Evolutionary conservation across 2,888 invertebrate species (phyloP), one percentile per base, ranked within the genome.

Genomic region (Cerceris rybyensis): DNA sequence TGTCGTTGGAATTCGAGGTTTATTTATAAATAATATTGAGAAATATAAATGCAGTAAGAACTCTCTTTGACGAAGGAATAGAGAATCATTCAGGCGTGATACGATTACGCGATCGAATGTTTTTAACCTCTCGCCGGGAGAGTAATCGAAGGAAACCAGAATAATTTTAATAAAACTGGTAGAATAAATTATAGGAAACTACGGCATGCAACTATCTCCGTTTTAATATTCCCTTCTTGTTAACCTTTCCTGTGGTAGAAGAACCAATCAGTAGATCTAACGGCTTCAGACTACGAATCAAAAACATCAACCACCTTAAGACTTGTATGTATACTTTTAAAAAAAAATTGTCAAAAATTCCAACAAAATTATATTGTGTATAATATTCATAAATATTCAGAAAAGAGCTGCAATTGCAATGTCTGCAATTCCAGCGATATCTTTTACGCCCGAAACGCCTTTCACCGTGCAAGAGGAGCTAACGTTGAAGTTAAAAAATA

Each of bases 391-490:
- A 2, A 28, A 1, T 4, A 28, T 28, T 28, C 28, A 28, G 28
- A 28, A 28, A 28, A 1, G 28, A 2, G 4, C 28, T 28, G 28
- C 28, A 28, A 46, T 46, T 8, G 8, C 8, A 46, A 5, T 46
- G 13, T 5, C 28, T 14, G 28, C 8, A 43, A 42, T 54, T 46
- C 54, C 52, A 28, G 13, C 14, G 69, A 70, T 70, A 61, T 39
- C 16, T 43, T 55, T 61, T 69, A 46, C 9, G 42, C 61, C 43
- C 14, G 54, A 16, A 42, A 46, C 54, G 11, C 71, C 66, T 71
- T 71, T 59, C 66, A 71, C 71, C 71, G 49, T 46, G 64, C 58
- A 13, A 50, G 65, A 58, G 58, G 57, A 28, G 28, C 28, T 42
- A 16, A n/a, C 50, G 8, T n/a, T 16, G 9, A 49, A 17, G 42